These are phyloP conservation scores for Sebastiscus tertius DNA, from an alignment of 2,797 vertebrate species.

Conservation along the genomic window DNA sequence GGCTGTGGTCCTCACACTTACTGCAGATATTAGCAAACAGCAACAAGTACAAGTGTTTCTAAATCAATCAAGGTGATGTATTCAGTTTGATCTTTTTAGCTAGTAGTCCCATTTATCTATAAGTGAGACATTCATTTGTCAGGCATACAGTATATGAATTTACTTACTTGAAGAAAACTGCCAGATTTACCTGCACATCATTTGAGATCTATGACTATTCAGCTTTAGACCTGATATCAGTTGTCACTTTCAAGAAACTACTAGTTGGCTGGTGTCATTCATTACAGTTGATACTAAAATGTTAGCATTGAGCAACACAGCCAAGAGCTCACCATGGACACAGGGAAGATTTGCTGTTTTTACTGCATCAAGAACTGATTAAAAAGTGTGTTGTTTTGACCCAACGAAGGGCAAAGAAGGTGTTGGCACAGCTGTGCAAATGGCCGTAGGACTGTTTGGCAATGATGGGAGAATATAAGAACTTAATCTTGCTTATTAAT, in stretches of 20 bases:
- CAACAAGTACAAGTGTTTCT: background rate
- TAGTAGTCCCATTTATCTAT: background rate
- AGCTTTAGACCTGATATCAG: background rate
- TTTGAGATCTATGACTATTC: background rate
- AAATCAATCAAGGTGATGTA: background rate
- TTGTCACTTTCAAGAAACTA: background rate
- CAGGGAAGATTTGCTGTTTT: background rate
- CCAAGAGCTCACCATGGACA: background rate
- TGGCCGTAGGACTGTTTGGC: slow-evolving; percentile 10
- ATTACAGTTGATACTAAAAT: background rate
- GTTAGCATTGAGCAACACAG: background rate
- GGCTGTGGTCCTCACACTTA: background rate
- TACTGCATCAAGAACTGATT: background rate
- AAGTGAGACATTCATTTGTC: background rate
- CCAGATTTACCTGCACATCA: background rate
- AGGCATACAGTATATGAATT: background rate
- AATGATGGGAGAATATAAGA: background rate
- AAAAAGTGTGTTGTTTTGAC: background rate
- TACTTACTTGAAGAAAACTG: background rate
- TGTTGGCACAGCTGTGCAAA: slow-evolving; percentile 21
- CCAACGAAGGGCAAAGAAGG: background rate
- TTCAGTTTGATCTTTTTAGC: background rate
- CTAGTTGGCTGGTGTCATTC: background rate
- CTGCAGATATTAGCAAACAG: background rate
- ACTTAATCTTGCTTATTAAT: background rate